Evolutionary conservation across 92 coral and sea anemone species (phyloP), one percentile per base, ranked within the genome.

Genomic region (Porites cylindrica): DNA sequence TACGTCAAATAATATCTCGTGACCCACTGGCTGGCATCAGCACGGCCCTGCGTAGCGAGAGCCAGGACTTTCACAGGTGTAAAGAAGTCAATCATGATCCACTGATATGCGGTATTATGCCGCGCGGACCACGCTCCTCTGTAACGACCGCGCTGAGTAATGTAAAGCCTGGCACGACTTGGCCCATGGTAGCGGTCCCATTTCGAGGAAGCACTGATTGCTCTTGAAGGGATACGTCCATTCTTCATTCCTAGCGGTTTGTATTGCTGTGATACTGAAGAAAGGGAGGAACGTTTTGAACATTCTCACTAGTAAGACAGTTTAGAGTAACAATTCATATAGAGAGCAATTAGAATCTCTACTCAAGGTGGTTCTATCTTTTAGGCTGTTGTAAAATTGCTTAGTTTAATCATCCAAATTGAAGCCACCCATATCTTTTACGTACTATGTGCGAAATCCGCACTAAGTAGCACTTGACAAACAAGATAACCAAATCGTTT

Each of bases 51-150:
- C 7, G 93, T 93, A 11, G 98, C 98, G 8, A 88, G 74, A 68
- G 92, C 89, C 52, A 91, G 77, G 19, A 95, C 82, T 72, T 90
- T 88, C 86, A 89, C 91, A 54, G 93, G 89, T 73, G 68, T 63
- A 5, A 88, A 78, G 72, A 95, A 83, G 61, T 88, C 88, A 47
- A 95, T 90, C 78, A 80, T 85, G 1, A 95, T 78, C 96, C 96
- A 95, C 64, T 95, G 98, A 21, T 85, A 70, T 76, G 72, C 87
- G 86, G 93, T 95, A 87, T 93, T 91, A 26, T 91, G 85, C 63
- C 82, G 77, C 16, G 99, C 97, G 66, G 92, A 90, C 99, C 99
- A 96, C 21, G 94, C 96, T 13, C 95, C 94, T 24, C 60, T 82
- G 76, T 87, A 90, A 7, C 90, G 92, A 11, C 93, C 93, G 47